Percentiles rank a stretch among this genome's conserved stretches.
Conservation (phyloP, 2,888 invertebrate species). For the Agonopterix heracliana region DNA sequence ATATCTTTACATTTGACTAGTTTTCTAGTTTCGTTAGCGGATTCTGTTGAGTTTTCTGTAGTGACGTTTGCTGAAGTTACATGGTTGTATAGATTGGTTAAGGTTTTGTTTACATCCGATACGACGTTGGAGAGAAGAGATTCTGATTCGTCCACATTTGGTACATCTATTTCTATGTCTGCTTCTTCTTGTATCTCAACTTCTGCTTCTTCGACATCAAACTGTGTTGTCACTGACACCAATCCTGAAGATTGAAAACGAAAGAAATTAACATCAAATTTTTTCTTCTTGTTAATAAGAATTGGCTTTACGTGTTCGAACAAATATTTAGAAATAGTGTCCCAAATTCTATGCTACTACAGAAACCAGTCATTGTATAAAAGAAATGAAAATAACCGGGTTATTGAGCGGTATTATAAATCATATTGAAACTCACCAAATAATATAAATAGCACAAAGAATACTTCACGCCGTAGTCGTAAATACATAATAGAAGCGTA, state of each 20-base stretch:
- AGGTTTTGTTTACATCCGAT: constrained; percentile 64
- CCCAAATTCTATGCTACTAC: background rate
- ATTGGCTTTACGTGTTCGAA: background rate
- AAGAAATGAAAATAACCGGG: no score
- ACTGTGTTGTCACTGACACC: constrained; percentile 35
- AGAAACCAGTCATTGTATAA: no score
- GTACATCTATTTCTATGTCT: constrained; percentile 42
- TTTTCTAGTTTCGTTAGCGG: constrained; percentile 59
- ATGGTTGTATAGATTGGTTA: constrained; percentile 61
- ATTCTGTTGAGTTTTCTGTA: constrained; percentile 49
- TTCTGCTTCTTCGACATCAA: constrained; percentile 50
- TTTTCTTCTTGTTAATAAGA: background rate
- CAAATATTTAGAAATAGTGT: background rate
- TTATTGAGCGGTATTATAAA: no score
- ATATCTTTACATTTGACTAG: constrained; percentile 62
- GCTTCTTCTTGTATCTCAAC: constrained; percentile 24
- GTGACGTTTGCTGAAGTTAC: constrained; percentile 62
- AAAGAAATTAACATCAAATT: constrained; percentile 1
- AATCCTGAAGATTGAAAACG: constrained; percentile 24
- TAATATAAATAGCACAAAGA: constrained; percentile 1
- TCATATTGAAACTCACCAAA: constrained; percentile 2
- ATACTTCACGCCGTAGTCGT: background rate
- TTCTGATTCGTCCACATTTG: constrained; percentile 66
- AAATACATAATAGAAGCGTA: constrained; percentile 3
- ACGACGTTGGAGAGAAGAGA: constrained; percentile 63